These are phyloP conservation scores for Salticus scenicus DNA, from an alignment of 2,888 invertebrate genomes.

Conservation along the genomic window DNA sequence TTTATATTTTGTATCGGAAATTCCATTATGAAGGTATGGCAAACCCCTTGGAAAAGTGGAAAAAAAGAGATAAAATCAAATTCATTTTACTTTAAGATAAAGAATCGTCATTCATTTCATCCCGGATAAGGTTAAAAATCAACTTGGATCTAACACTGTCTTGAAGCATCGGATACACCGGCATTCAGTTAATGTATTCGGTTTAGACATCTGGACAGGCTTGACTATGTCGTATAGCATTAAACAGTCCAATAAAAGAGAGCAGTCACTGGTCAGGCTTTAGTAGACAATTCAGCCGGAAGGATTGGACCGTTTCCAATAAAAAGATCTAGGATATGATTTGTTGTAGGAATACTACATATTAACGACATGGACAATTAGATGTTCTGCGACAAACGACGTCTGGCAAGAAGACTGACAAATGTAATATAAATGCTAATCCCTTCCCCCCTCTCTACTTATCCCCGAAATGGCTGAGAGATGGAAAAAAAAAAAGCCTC, in stretches of 20 bases:
- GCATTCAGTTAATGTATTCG: constrained; percentile 43
- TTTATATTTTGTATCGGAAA: no score
- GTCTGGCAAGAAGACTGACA: constrained; percentile 38
- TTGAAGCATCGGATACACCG: no score
- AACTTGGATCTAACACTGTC: no score
- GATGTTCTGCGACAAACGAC: constrained; percentile 48
- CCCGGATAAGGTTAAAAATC: no score
- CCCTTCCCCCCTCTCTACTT: constrained; percentile 29
- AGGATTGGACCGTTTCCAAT: constrained; percentile 50
- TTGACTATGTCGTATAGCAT: background rate
- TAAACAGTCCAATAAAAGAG: constrained; percentile 35
- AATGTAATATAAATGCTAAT: constrained; percentile 68
- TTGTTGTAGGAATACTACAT: constrained; percentile 21
- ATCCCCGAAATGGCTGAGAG: constrained; percentile 40
- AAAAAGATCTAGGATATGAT: constrained; percentile 18
- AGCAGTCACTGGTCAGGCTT: constrained; percentile 33
- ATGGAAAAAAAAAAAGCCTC: background rate
- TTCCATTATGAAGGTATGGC: no score
- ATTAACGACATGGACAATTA: constrained; percentile 40
- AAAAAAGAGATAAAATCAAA: no score
- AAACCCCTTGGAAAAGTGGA: no score
- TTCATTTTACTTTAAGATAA: no score
- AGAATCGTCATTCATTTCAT: no score
- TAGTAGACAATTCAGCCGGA: constrained; percentile 33
- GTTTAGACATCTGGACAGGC: constrained; percentile 27